phyloP scores from a whole-genome alignment of 1,140 invertebrate genomes.

The Ceratina japonica region DNA sequence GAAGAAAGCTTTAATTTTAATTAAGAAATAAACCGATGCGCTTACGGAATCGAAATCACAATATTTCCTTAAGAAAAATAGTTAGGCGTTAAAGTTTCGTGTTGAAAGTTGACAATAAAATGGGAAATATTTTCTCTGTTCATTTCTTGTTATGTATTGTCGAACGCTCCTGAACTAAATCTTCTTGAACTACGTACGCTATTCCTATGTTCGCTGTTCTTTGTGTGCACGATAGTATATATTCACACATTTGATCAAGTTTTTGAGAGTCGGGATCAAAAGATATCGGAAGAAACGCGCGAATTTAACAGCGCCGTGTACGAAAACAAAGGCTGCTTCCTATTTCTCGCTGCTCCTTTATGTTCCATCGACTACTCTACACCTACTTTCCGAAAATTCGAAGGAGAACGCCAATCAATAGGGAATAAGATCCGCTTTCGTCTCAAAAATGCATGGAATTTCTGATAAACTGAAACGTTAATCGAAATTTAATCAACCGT shows the following conservation, averaged over 20 bases:
- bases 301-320: neutral
- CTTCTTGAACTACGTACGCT: too few species aligned
- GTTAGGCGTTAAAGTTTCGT: too few species aligned
- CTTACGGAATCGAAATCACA: neutral
- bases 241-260: neutral
- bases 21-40: constrained; percentile 39
- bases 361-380: neutral
- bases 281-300: constrained; percentile 16
- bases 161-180: neutral
- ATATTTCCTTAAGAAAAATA: neutral
- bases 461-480: neutral
- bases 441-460: neutral
- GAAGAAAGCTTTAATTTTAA: constrained; percentile 58
- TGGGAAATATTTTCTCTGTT: too few species aligned
- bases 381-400: neutral
- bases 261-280: constrained; percentile 9
- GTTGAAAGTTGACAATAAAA: too few species aligned
- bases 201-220: too few species aligned
- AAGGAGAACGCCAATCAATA: neutral
- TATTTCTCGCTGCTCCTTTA: neutral
- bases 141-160: too few species aligned
- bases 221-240: neutral
- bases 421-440: neutral
- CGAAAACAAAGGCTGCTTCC: constrained; percentile 25
- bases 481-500: neutral